Evolutionary conservation across 2,888 invertebrate genomes (phyloP), one percentile per base, ranked within the genome.

Genomic region (Cremastinae sp.): DNA sequence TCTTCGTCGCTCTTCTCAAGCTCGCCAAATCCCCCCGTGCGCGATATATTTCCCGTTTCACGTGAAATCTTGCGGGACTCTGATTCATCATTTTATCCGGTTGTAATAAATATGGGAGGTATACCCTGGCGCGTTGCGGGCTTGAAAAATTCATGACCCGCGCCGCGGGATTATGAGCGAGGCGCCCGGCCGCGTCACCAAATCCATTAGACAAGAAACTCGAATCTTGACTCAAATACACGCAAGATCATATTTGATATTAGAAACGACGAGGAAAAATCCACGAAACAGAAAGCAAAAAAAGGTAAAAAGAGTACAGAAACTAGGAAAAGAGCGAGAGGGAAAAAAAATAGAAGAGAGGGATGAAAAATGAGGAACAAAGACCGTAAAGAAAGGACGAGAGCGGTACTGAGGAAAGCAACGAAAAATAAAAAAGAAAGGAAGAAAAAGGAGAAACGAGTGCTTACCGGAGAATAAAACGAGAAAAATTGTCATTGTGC

Each of bases 401-500:
- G 51, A 28, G 28, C 28, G 5, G 5, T 28, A 28, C 28, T 28
- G 28, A 28, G 16, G 68, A 20, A 53, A 56, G 49, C 49, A 41
- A 49, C 47, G 58, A 62, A 22, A 55, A 56, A 62, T 41, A 59
- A 64, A 71, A 49, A 71, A 69, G 12, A 55, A 55, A 12, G 62
- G 22, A 49, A 37, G 59, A 61, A 35, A 61, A 47, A 70, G 37
- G 28, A 47, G 82, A 84, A 83, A 81, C 83, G 86, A 86, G 85
- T 86, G 81, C 80, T 84, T 85, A 83, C 81, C 84, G 83, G 82
- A 88, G 87, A 89, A 89, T 88, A 89, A 89, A 89, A 89, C 85
- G 85, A 86, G 87, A 87, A 88, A 89, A 89, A 89, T 89, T 88
- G 89, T 90, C 89, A 90, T 89, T 89, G 89, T 89, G 83, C 87